Percentiles rank a stretch among this genome's conserved stretches.
Evolutionary conservation across 2,113 vertebrate species (phyloP).

Genomic region (Myotis brandtii): DNA sequence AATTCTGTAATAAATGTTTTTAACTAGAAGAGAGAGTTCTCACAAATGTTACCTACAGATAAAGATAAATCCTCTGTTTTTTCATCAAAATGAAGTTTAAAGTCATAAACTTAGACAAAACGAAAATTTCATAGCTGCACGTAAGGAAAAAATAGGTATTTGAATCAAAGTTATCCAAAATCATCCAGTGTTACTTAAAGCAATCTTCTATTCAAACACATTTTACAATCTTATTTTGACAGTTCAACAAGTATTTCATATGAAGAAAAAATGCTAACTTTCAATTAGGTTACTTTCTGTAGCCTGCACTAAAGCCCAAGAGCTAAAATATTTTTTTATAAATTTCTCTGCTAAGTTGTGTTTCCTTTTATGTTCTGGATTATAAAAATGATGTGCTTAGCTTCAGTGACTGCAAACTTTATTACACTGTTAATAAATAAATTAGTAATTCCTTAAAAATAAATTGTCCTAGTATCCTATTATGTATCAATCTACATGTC

Average conservation of each 20-base stretch:
- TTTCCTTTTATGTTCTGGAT: slow-evolving; percentile 54
- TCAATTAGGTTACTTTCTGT: slow-evolving; percentile 64
- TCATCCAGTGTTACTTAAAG: neutral
- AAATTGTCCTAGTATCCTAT: slow-evolving; percentile 64
- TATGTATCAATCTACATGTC: slow-evolving; percentile 48
- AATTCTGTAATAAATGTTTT: neutral
- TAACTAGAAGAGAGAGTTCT: neutral
- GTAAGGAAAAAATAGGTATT: slow-evolving; percentile 23
- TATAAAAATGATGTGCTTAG: slow-evolving; percentile 57
- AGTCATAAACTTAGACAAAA: slow-evolving; percentile 20
- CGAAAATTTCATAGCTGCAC: neutral
- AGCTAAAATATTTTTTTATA: slow-evolving; percentile 72
- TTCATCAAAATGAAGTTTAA: neutral
- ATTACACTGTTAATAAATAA: slow-evolving; percentile 77
- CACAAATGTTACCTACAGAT: neutral
- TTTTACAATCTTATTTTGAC: slow-evolving; percentile 39
- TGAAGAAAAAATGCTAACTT: slow-evolving; percentile 49
- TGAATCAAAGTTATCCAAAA: slow-evolving; percentile 7
- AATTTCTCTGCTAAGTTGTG: slow-evolving; percentile 59
- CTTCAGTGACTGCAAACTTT: slow-evolving; percentile 66
- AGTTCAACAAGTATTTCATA: slow-evolving; percentile 54
- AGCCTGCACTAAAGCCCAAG: slow-evolving; percentile 49
- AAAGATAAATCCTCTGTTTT: neutral
- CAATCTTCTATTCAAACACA: neutral
- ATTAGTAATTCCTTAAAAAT: slow-evolving; percentile 69